Conservation (phyloP, 2,797 vertebrate genomes). For the Trachops cirrhosus region DNA sequence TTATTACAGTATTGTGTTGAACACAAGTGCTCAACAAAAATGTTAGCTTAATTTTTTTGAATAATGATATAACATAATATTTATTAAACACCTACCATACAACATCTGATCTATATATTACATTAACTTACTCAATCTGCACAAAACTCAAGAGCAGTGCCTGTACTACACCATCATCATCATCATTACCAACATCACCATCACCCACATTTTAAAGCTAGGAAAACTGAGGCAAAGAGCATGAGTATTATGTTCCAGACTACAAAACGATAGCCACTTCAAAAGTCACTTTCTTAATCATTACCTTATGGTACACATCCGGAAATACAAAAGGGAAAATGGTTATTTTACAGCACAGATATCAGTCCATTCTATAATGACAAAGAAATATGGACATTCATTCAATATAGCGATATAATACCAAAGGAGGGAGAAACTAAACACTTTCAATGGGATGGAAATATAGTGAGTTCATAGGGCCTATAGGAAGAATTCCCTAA, state of each 20-base stretch:
- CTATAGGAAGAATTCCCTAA: neutral
- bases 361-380: neutral
- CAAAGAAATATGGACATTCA: neutral
- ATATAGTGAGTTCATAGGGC: neutral
- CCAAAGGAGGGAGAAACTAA: neutral
- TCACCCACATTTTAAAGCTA: neutral
- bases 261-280: neutral
- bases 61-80: neutral
- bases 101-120: neutral
- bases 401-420: neutral
- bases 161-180: neutral
- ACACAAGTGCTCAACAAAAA: neutral
- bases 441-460: neutral
- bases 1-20: neutral
- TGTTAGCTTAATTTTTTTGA: neutral
- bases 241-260: neutral
- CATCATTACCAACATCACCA: neutral
- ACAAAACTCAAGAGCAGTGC: neutral
- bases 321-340: neutral
- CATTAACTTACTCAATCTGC: neutral
- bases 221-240: neutral
- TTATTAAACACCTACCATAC: neutral
- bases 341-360: neutral
- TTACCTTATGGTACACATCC: neutral
- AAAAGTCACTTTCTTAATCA: neutral